phyloP scores from a whole-genome alignment of 2,797 vertebrate species.

The Syngnathus acus region DNA sequence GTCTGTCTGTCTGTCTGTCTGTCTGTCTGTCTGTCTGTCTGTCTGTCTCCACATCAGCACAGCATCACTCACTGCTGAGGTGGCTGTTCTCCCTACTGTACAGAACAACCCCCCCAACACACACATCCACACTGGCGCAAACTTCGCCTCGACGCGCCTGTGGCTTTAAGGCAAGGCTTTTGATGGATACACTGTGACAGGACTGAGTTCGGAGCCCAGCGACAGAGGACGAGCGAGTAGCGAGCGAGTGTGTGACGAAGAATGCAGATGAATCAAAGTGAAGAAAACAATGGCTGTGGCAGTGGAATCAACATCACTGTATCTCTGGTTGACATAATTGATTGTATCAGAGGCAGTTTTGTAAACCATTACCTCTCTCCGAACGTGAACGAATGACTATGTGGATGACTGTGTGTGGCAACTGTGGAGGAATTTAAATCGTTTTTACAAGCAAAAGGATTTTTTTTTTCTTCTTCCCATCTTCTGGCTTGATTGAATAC shows the following conservation, averaged over 20 bases:
- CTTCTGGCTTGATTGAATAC: too few relatives aligned
- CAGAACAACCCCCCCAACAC: slow-evolving; percentile 27
- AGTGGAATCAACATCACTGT: slow-evolving; percentile 47
- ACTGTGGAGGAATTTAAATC: not conserved
- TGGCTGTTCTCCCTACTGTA: slow-evolving; percentile 54
- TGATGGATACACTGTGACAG: slow-evolving; percentile 63
- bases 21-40: slow-evolving; percentile 39
- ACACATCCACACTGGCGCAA: slow-evolving; percentile 28
- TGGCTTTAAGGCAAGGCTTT: slow-evolving; percentile 48
- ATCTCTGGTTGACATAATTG: slow-evolving; percentile 52
- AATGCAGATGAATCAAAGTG: slow-evolving; percentile 56
- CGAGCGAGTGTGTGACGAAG: slow-evolving; percentile 43
- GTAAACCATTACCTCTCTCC: slow-evolving; percentile 43
- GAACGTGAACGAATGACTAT: not conserved
- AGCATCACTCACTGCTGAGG: slow-evolving; percentile 56
- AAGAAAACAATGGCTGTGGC: slow-evolving; percentile 43
- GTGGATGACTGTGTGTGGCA: not conserved
- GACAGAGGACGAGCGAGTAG: slow-evolving; percentile 44
- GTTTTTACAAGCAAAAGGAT: not conserved
- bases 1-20: slow-evolving; percentile 46
- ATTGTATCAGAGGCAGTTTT: slow-evolving; percentile 56
- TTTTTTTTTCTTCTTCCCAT: not conserved
- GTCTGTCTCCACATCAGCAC: slow-evolving; percentile 43
- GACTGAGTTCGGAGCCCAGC: slow-evolving; percentile 59
- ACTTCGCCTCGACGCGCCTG: slow-evolving; percentile 33